Percentiles rank a stretch among this genome's conserved stretches.
These are phyloP conservation scores for Enteromius fasciolatus DNA, from an alignment of 2,797 vertebrate species.

Conservation along the genomic window DNA sequence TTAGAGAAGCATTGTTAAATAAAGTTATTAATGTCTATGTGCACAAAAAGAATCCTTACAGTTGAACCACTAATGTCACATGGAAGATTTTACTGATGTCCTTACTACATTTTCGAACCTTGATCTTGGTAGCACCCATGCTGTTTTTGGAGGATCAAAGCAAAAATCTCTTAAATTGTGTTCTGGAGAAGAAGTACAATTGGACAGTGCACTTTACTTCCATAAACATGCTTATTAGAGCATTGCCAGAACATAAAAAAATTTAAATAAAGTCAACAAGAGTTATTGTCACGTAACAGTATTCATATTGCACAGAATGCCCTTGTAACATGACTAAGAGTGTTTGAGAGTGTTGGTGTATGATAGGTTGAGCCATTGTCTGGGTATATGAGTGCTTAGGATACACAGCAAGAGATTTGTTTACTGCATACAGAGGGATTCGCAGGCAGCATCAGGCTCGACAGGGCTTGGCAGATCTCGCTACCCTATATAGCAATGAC, in stretches of 20 bases:
- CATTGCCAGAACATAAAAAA: neutral
- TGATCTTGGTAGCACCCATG: neutral
- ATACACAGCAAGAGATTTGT: constrained; percentile 68
- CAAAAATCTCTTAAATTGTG: neutral
- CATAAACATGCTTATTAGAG: neutral
- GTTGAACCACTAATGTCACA: neutral
- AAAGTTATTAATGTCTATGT: neutral
- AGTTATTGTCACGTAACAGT: neutral
- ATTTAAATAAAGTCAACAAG: neutral
- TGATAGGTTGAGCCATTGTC: constrained; percentile 60
- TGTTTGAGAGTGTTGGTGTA: constrained; percentile 49
- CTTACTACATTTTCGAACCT: neutral
- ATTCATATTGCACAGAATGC: constrained; percentile 1
- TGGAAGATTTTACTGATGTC: neutral
- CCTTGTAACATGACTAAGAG: constrained; percentile 33
- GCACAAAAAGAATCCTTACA: neutral
- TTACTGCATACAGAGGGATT: constrained; percentile 71
- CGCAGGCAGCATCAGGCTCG: constrained; percentile 60
- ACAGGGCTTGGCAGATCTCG: constrained; percentile 65
- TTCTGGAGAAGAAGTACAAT: neutral
- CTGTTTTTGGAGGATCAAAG: neutral
- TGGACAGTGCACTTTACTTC: neutral
- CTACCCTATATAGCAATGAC: constrained; percentile 85
- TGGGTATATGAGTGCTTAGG: constrained; percentile 43
- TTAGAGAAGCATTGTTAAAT: neutral